These are phyloP conservation scores for Aspiorhynchus laticeps DNA, from an alignment of 2,113 vertebrate genomes.

Conservation along the genomic window DNA sequence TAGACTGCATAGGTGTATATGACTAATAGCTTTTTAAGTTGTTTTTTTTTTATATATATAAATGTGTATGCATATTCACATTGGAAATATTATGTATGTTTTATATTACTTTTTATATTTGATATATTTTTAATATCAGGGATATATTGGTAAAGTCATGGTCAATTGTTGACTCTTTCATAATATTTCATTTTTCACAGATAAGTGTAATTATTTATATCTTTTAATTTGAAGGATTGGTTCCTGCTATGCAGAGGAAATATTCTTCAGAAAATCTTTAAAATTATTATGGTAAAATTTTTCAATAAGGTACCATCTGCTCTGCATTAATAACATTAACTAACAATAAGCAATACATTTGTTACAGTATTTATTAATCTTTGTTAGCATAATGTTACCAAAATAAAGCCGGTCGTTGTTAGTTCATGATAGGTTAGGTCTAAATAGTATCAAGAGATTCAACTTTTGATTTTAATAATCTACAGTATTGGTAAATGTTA, in stretches of 20 bases:
- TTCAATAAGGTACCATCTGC: not conserved
- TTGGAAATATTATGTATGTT: not conserved
- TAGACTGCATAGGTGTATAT: not conserved
- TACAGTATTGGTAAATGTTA: not conserved
- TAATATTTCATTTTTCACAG: not conserved
- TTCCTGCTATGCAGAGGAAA: not conserved
- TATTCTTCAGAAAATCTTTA: not conserved
- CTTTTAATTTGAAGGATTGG: not conserved
- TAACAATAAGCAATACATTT: not conserved
- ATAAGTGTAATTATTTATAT: not conserved
- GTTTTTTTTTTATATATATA: not conserved
- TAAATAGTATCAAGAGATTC: not conserved
- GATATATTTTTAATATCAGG: not conserved
- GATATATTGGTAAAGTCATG: not conserved
- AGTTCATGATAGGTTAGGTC: not conserved
- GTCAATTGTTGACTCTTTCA: not conserved
- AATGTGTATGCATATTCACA: not conserved
- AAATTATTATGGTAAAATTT: not conserved
- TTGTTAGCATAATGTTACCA: not conserved
- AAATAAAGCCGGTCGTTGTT: not conserved
- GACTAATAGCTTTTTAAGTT: not conserved
- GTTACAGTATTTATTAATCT: not conserved
- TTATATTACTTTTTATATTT: not conserved
- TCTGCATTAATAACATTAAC: not conserved
- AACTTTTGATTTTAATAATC: not conserved